Evolutionary conservation across 2,888 invertebrate species (phyloP).

Genomic region (Pyralis farinalis): DNA sequence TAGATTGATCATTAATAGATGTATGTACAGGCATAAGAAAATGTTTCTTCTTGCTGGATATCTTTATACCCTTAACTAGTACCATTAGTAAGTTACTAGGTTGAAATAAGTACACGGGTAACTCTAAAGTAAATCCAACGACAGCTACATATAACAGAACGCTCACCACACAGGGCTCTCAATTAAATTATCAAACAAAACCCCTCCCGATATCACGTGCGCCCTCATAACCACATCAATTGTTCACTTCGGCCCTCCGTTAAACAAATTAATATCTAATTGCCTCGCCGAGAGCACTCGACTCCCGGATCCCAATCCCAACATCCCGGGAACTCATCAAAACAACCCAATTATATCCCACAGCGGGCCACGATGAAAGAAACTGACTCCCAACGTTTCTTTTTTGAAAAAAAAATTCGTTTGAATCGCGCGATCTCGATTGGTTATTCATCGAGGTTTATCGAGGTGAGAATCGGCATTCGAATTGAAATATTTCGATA

Average conservation of each 20-base stretch:
- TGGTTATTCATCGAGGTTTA: neutral
- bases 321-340: slow-evolving; percentile 18
- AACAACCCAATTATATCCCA: slow-evolving; percentile 33
- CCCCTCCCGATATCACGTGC: slow-evolving; percentile 20
- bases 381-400: neutral
- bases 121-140: no score
- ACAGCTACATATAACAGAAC: no score
- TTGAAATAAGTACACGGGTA: no score
- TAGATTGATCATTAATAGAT: no score
- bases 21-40: no score
- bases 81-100: no score
- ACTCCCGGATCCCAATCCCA: slow-evolving; percentile 23
- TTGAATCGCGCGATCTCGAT: slow-evolving; percentile 5
- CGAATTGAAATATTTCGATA: slow-evolving; percentile 4
- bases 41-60: no score
- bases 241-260: slow-evolving; percentile 38
- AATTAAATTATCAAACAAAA: slow-evolving; percentile 10
- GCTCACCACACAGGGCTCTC: no score
- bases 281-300: slow-evolving; percentile 21
- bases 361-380: neutral
- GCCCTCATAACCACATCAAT: slow-evolving; percentile 38
- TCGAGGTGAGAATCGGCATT: slow-evolving; percentile 3
- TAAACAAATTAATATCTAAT: slow-evolving; percentile 50
- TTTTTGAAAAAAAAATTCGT: neutral
- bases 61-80: no score